Conservation (phyloP, 2,797 vertebrate genomes). For the Cebuella pygmaea region DNA sequence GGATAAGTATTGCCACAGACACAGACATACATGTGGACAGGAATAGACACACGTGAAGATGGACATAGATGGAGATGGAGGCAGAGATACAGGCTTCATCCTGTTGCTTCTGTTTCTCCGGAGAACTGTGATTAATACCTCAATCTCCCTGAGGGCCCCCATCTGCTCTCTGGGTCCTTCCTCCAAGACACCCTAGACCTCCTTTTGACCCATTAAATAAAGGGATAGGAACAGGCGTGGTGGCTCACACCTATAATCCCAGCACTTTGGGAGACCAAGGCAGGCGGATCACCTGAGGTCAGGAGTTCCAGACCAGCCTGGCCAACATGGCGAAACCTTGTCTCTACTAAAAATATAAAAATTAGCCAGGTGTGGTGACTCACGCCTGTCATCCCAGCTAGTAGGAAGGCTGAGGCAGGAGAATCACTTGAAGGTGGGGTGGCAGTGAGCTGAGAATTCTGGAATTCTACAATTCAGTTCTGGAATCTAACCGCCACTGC, state of each 20-base stretch:
- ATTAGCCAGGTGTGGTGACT: rapidly evolving
- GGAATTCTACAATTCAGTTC: too few relatives aligned
- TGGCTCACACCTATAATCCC: too few relatives aligned
- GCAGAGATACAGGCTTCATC: not conserved
- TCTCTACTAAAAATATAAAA: too few relatives aligned
- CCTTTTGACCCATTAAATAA: not conserved
- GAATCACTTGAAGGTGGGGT: too few relatives aligned
- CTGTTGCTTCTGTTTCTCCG: not conserved
- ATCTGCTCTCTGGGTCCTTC: not conserved
- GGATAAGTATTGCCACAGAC: too few relatives aligned
- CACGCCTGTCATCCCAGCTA: too few relatives aligned
- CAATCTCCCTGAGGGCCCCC: not conserved
- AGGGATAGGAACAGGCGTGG: not conserved
- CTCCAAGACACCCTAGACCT: not conserved
- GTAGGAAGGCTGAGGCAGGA: too few relatives aligned
- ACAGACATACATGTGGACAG: too few relatives aligned
- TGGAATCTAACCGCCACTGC: not conserved
- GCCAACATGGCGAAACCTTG: rapidly evolving
- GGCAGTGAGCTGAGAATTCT: too few relatives aligned
- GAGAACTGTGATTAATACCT: not conserved
- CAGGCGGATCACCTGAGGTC: too few relatives aligned
- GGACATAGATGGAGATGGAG: not conserved
- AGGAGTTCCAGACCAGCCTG: too few relatives aligned
- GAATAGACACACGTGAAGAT: not conserved
- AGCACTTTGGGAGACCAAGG: too few relatives aligned